Conservation (phyloP, 2,113 vertebrate species). For the Megaceryle maxima region DNA sequence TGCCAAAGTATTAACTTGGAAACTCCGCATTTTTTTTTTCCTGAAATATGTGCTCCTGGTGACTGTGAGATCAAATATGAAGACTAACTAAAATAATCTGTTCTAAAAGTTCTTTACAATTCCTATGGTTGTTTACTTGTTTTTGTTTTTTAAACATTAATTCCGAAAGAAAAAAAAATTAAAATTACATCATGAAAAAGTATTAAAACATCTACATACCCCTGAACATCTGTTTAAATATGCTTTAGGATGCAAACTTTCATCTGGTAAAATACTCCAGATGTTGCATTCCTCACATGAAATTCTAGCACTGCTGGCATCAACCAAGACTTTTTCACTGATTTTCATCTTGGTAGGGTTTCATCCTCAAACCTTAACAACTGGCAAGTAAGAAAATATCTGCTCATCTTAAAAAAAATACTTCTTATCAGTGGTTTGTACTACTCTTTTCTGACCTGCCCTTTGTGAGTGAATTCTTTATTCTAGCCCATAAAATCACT, state of each 20-base stretch:
- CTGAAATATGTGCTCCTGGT: background rate
- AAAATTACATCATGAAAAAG: background rate
- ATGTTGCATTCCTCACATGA: background rate
- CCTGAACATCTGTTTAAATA: background rate
- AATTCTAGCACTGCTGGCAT: background rate
- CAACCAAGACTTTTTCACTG: background rate
- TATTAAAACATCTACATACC: background rate
- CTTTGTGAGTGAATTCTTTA: background rate
- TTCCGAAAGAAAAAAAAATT: background rate
- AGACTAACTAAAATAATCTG: background rate
- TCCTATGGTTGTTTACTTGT: background rate
- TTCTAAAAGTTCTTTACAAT: background rate
- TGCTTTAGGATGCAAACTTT: background rate
- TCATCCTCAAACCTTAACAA: background rate
- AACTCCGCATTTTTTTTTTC: background rate
- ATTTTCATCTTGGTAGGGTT: background rate
- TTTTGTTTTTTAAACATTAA: background rate
- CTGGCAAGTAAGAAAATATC: background rate
- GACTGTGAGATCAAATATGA: background rate
- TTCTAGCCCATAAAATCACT: background rate
- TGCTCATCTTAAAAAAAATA: background rate
- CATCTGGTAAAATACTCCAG: background rate
- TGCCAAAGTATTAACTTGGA: background rate
- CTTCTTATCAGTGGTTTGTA: background rate
- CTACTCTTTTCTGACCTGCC: background rate